Evolutionary conservation across 30 jellyfish, hydroid and myxozoan genomes (phyloP), one percentile per base, ranked within the genome.

Genomic region (Hydractinia echinata): DNA sequence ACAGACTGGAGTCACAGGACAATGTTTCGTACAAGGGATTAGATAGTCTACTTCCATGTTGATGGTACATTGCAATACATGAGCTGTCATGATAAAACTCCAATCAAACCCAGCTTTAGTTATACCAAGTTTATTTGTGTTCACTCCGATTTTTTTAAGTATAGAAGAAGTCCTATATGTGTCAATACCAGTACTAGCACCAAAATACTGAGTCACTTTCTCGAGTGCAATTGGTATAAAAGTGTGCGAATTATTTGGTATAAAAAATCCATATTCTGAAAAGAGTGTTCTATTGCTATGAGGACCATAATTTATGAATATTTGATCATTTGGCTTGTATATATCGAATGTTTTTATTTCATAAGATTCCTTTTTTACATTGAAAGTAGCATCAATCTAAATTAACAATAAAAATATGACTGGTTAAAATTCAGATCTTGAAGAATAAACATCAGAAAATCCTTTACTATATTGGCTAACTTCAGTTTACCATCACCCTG

Each of bases 251-350:
- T 83, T 74, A 6, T 50, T 49, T 16, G 50, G 68, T n/a, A 83
- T 19, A 66, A 50, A 56, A 56, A 83, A 83, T 6, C 91, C 91
- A 39, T 83, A 83, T 54, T 83, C 91, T n/a, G 8, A 18, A 20
- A 74, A 54, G 9, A 83, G 51, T 61, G 70, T 61, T 50, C 85
- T 69, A 55, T 83, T 83, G 62, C 76, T 50, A 53, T 83, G 91
- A 30, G 60, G 61, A 18, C 91, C 91, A 73, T 83, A 83, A 64
- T 76, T 83, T 8, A 83, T 83, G 51, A 83, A 83, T 30, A 83
- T 44, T 66, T 83, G 87, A 52, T 76, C 80, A 15, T 89, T 89
- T 15, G 73, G 86, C 60, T 48, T 73, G 61, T 83, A 83, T 14
- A 4, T 8, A 39, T 73, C 77, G 30, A 49, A 49, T 60, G 91